phyloP scores from a whole-genome alignment of 2,888 invertebrate species.

The Drosophila putrida region DNA sequence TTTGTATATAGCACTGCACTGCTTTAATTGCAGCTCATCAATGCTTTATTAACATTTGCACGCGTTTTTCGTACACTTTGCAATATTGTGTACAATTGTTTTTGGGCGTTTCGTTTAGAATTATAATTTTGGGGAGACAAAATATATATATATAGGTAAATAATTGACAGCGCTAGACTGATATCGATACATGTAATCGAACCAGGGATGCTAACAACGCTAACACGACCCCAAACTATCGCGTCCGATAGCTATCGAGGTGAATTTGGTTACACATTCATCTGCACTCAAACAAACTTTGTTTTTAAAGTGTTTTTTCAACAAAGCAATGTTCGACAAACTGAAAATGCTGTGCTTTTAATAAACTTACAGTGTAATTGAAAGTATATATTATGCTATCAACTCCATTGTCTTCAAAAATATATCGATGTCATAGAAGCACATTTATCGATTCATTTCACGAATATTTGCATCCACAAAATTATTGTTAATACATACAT shows the following conservation, averaged over 20 bases:
- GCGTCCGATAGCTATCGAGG: slow-evolving; percentile 41
- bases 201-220: slow-evolving; percentile 47
- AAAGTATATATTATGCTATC: neutral
- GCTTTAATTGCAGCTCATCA: slow-evolving; percentile 51
- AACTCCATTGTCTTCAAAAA: too few relatives aligned
- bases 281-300: neutral
- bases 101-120: slow-evolving; percentile 62
- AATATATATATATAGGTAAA: slow-evolving; percentile 64
- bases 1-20: slow-evolving; percentile 50
- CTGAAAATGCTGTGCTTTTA: neutral
- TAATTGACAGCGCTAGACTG: slow-evolving; percentile 66
- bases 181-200: slow-evolving; percentile 60
- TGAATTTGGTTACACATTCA: neutral
- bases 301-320: too few relatives aligned
- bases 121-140: slow-evolving; percentile 58
- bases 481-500: neutral
- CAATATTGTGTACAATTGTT: slow-evolving; percentile 43
- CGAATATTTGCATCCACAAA: neutral
- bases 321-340: neutral
- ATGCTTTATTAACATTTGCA: slow-evolving; percentile 41
- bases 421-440: neutral
- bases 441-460: neutral
- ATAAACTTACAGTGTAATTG: neutral
- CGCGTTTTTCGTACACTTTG: slow-evolving; percentile 44
- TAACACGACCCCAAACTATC: slow-evolving; percentile 24